phyloP scores from a whole-genome alignment of 2,797 vertebrate species.

The Nyctibius grandis region DNA sequence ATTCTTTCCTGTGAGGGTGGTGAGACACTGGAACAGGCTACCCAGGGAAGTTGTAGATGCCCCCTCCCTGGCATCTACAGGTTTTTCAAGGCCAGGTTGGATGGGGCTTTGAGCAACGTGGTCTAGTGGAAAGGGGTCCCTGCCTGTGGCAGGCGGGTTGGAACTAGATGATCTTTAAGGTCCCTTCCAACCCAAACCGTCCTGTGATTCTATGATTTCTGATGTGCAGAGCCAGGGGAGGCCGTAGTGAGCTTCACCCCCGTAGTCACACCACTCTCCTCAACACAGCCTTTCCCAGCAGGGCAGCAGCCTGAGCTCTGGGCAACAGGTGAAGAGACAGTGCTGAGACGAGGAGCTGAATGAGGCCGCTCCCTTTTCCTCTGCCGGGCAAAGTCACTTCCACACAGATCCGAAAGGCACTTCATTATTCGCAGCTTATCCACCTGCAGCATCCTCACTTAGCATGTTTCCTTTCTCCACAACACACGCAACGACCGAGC shows the following conservation, averaged over 20 bases:
- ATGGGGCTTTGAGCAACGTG: no score
- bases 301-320: not conserved
- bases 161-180: no score
- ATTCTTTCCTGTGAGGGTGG: no score
- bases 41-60: no score
- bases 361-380: not conserved
- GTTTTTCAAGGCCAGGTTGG: no score
- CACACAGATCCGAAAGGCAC: not conserved
- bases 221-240: not conserved
- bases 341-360: rapidly evolving
- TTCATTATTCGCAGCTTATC: rapidly evolving
- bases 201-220: no score
- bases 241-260: rapidly evolving
- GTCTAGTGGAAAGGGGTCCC: no score
- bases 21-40: no score
- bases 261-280: rapidly evolving
- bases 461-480: not conserved
- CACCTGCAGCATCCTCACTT: not conserved
- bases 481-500: rapidly evolving
- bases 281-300: not conserved
- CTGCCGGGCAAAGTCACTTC: not conserved
- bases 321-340: not conserved
- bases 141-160: no score
- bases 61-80: no score
- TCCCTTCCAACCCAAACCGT: no score